Conservation (phyloP, 2,888 invertebrate genomes). For the Sylvicola cinctus region DNA sequence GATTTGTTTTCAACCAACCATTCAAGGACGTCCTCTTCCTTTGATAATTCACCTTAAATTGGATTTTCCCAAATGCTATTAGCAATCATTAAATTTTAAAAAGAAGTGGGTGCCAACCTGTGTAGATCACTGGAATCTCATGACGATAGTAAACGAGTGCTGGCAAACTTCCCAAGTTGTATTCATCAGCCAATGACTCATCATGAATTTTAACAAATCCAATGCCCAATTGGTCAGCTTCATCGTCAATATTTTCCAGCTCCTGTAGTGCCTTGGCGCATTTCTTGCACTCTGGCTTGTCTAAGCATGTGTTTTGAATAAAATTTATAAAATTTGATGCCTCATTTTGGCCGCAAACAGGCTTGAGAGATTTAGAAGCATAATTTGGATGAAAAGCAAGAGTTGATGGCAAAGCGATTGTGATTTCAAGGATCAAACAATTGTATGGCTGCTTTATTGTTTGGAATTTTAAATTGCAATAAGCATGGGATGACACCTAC, state of each 20-base stretch:
- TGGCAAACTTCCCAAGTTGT: constrained; percentile 73
- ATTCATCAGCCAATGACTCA: constrained; percentile 76
- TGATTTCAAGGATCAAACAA: too few species aligned
- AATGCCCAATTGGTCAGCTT: constrained; percentile 83
- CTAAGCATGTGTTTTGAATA: constrained; percentile 27
- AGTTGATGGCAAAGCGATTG: too few species aligned
- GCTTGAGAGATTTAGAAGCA: too few species aligned
- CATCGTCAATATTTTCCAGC: constrained; percentile 85
- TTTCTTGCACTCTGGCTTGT: constrained; percentile 82
- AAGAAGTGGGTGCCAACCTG: constrained; percentile 38
- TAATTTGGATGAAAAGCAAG: too few species aligned
- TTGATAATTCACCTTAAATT: constrained; percentile 55
- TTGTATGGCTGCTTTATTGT: too few species aligned
- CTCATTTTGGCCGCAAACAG: too few species aligned
- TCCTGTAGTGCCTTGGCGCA: constrained; percentile 79
- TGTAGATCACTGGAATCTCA: constrained; percentile 85
- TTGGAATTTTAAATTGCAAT: too few species aligned
- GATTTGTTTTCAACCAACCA: constrained; percentile 88
- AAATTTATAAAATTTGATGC: too few species aligned
- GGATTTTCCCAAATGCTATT: background rate
- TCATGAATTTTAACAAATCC: constrained; percentile 90
- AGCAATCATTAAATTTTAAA: background rate
- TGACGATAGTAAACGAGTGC: constrained; percentile 83
- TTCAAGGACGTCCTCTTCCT: constrained; percentile 79
- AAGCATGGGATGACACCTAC: too few species aligned